A percentile compares a stretch with the other conserved stretches of the same genome.
Evolutionary conservation across 37 sponge, comb jelly and placozoan species (phyloP).

Genomic region (Mnemiopsis leidyi): DNA sequence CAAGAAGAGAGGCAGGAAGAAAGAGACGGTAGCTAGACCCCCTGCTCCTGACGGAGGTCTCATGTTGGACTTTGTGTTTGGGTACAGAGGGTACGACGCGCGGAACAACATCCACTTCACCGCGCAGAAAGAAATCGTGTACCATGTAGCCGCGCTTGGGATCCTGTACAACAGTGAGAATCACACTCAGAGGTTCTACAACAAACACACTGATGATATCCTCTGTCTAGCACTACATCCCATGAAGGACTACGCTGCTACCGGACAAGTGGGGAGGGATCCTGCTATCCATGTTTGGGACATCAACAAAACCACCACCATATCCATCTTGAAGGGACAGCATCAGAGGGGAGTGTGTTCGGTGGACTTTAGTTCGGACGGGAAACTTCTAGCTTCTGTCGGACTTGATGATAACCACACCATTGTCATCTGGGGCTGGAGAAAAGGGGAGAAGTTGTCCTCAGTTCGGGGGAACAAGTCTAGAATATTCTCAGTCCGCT

Average conservation of each 20-base stretch:
- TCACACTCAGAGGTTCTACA: constrained; percentile 88
- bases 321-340: constrained; percentile 88
- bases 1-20: neutral
- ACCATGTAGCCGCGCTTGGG: constrained; percentile 95
- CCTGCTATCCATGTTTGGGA: constrained; percentile 94
- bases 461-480: constrained; percentile 88
- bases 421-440: constrained; percentile 93
- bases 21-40: neutral
- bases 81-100: constrained; percentile 97
- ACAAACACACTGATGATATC: constrained; percentile 91
- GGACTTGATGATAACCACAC: constrained; percentile 92
- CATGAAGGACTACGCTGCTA: constrained; percentile 70
- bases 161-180: constrained; percentile 79
- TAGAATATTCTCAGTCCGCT: constrained; percentile 84
- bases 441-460: constrained; percentile 83
- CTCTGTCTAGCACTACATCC: constrained; percentile 93
- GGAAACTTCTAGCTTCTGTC: constrained; percentile 88
- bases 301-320: constrained; percentile 74
- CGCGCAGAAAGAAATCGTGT: constrained; percentile 80
- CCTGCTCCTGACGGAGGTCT: constrained; percentile 62
- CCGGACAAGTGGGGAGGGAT: constrained; percentile 78
- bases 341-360: constrained; percentile 74
- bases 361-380: constrained; percentile 73
- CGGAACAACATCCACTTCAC: constrained; percentile 91
- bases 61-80: constrained; percentile 58